These are phyloP conservation scores for Portunus trituberculatus DNA, from an alignment of 1,140 invertebrate species.

Conservation along the genomic window DNA sequence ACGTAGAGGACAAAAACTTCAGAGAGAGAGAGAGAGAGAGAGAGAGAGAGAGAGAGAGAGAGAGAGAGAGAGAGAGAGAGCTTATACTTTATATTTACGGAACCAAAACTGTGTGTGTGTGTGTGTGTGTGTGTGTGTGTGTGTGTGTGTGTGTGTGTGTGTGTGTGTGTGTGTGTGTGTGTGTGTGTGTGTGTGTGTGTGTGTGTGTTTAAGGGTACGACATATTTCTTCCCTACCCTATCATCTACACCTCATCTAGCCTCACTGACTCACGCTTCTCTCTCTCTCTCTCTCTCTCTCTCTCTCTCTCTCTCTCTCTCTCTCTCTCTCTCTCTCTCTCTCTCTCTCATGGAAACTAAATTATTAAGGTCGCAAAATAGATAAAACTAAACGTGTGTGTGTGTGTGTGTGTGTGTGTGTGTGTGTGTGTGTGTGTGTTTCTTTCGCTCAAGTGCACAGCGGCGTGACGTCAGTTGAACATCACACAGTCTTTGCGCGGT, in stretches of 20 bases:
- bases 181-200: neutral
- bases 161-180: no score
- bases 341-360: no score
- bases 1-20: no score
- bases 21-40: no score
- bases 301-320: neutral
- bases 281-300: conserved; percentile 20
- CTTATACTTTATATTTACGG: no score
- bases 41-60: no score
- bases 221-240: neutral
- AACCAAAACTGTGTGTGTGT: neutral
- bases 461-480: neutral
- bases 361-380: no score
- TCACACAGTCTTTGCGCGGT: neutral
- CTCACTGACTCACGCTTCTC: neutral
- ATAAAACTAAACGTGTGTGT: no score
- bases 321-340: neutral
- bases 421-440: conserved; percentile 12
- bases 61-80: no score
- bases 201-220: neutral
- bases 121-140: neutral
- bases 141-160: no score
- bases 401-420: neutral
- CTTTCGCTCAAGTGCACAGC: neutral
- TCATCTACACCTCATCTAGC: neutral